Conservation (phyloP, 2,113 vertebrate species). For the Daubentonia madagascariensis region DNA sequence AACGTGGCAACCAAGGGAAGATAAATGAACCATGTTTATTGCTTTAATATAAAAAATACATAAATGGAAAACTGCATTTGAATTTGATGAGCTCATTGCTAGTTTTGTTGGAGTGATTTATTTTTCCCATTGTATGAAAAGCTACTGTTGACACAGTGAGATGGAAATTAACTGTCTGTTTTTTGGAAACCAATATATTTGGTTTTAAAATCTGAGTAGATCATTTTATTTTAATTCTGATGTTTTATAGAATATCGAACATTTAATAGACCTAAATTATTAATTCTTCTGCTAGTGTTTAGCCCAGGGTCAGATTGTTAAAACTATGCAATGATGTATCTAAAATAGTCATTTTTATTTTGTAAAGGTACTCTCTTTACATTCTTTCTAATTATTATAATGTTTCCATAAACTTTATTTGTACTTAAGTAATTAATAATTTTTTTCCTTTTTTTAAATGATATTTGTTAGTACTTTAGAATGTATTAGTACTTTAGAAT, state of each 20-base stretch:
- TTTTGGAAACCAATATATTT: conserved; percentile 84
- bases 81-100: conserved; percentile 88
- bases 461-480: not conserved
- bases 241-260: conserved; percentile 83
- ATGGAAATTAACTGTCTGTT: conserved; percentile 86
- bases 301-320: conserved; percentile 56
- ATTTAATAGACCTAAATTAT: conserved; percentile 82
- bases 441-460: not conserved
- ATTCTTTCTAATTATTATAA: conserved; percentile 7
- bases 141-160: conserved; percentile 83
- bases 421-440: not conserved
- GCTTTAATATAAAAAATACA: conserved; percentile 92
- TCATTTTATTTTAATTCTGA: conserved; percentile 84
- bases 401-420: conserved; percentile 9
- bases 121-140: conserved; percentile 81
- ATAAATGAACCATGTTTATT: conserved; percentile 90
- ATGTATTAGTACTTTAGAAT: not conserved
- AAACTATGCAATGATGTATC: conserved; percentile 8
- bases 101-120: conserved; percentile 87
- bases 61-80: conserved; percentile 88
- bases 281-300: conserved; percentile 68
- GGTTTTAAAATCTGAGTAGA: conserved; percentile 79
- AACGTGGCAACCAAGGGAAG: conserved; percentile 85
- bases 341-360: conserved; percentile 57
- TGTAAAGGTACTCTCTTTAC: not conserved